A percentile compares a stretch with the other conserved stretches of the same genome.
phyloP scores from a whole-genome alignment of 2,888 invertebrate species.

The Melangyna quadrimaculata region DNA sequence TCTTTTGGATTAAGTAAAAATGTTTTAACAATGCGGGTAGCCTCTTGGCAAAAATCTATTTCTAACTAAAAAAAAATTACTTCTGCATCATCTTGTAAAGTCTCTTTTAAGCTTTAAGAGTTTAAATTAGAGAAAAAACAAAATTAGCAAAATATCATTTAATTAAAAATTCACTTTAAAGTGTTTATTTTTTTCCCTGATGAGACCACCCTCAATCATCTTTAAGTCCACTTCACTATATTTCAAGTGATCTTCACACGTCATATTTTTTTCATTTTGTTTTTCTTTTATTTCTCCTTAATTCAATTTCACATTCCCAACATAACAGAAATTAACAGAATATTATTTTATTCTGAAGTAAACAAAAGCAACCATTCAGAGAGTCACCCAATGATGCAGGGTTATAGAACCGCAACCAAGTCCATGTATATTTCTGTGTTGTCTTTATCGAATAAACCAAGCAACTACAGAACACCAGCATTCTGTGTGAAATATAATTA shows the following conservation, averaged over 20 bases:
- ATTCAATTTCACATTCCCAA: neutral
- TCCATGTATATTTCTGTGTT: conserved; percentile 3
- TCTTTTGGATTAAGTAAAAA: neutral
- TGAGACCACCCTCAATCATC: conserved; percentile 42
- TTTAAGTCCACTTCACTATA: conserved; percentile 7
- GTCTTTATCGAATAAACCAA: neutral
- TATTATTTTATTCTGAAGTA: neutral
- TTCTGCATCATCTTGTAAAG: neutral
- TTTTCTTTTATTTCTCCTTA: neutral
- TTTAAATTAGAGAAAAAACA: neutral
- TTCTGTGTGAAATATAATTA: conserved; percentile 40
- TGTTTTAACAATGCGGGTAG: neutral
- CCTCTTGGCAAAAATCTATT: neutral
- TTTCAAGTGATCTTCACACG: conserved; percentile 44
- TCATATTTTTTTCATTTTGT: conserved; percentile 5
- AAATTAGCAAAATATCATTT: conserved; percentile 10
- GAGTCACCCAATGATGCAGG: conserved; percentile 27
- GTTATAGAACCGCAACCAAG: conserved; percentile 52
- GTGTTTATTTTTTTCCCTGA: neutral
- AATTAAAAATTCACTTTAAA: conserved; percentile 21
- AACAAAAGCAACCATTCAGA: neutral
- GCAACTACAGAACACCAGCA: neutral
- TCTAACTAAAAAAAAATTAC: neutral
- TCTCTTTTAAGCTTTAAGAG: neutral
- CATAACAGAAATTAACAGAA: neutral